Base-by-base conservation (phyloP, 2,113 vertebrate genomes). In the Lophura nycthemera region DNA sequence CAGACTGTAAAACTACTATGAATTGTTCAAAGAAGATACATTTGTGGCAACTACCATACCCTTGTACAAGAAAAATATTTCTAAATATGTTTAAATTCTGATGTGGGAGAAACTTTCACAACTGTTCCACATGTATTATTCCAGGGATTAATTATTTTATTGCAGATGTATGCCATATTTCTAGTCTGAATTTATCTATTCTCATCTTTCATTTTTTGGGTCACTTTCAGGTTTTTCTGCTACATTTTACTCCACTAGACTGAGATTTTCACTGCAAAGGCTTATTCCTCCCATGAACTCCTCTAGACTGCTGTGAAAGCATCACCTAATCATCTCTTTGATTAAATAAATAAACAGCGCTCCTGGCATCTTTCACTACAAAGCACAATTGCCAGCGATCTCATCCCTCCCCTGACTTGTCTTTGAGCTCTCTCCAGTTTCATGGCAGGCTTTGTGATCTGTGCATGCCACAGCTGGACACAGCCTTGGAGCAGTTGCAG, bases 371-470 rank as follows among this genome's bases (percentile, higher is more conserved):
- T 82, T 57, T 54, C 52, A 72, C 48, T 73, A 59, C 47, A 54
- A 72, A 42, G 59, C 16, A 7, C 1, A 34, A 24, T 65, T 86
- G 73, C 83, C 80, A 82, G 66, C 36, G 30, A 36, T 79, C 47
- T 84, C 70, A 54, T 57, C 42, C 64, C 54, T 43, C 85, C 65
- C 57, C 9, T 52, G 76, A 27, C 32, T 81, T 42, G 34, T 11
- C 83, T 90, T 84, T 72, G 86, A 86, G 92, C 42, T 88, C 40
- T 75, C 34, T 78, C 76, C 79, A 85, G 32, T 72, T 86, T 63
- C 54, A 21, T 17, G 86, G 52, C 61, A 84, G 69, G 32, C 47
- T 40, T 72, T 65, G 45, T 56, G 65, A 45, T 21, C 72, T 2
- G 1, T 74, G 57, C 43, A 8, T 52, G 69, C 56, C 38, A 14